phyloP scores from a whole-genome alignment of 2,113 vertebrate genomes.

The Pseudopodoces humilis region DNA sequence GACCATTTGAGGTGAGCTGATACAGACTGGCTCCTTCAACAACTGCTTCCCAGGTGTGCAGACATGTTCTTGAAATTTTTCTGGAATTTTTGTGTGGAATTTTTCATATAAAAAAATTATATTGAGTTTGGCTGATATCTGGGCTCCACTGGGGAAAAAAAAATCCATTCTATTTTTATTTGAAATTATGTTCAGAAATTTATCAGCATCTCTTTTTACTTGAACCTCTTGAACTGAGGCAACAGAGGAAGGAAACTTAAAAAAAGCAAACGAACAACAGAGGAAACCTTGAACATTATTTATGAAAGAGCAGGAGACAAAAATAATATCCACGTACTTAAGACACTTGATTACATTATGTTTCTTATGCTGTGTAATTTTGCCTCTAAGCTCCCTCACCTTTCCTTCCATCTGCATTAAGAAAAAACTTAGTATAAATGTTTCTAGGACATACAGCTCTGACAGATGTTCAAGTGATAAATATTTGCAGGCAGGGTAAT shows the following conservation, averaged over 20 bases:
- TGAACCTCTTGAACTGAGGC: background rate
- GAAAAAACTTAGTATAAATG: background rate
- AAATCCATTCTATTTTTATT: background rate
- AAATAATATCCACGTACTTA: background rate
- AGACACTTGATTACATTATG: background rate
- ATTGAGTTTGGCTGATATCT: background rate
- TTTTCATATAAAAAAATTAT: background rate
- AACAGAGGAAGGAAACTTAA: background rate
- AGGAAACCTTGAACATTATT: background rate
- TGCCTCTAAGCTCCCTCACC: background rate
- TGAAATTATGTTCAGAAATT: background rate
- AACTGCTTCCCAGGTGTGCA: background rate
- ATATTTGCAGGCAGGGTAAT: slow-evolving; percentile 13
- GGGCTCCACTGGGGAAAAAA: background rate
- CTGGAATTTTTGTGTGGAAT: background rate
- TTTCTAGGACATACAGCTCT: background rate
- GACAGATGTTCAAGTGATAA: slow-evolving; percentile 21
- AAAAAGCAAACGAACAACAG: background rate
- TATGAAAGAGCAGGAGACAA: background rate
- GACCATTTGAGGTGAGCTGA: accelerated
- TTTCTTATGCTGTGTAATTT: background rate
- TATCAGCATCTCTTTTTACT: background rate
- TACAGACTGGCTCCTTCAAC: background rate
- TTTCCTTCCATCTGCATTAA: background rate
- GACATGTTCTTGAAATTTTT: background rate